These are phyloP conservation scores for Brachionus rotundiformis DNA, from an alignment of 1,140 invertebrate genomes.

Conservation along the genomic window DNA sequence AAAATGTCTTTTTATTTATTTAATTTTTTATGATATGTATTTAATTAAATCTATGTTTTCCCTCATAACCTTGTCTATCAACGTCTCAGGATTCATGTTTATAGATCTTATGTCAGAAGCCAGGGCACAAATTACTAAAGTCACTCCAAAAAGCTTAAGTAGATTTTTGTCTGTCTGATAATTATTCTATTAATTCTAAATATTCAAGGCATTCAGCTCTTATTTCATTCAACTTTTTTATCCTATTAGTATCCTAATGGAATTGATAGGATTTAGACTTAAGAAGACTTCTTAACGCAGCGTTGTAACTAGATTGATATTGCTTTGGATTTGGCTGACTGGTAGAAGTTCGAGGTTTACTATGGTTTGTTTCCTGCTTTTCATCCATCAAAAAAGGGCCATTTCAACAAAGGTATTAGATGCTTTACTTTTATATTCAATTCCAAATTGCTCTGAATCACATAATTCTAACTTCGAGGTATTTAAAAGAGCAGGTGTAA, in stretches of 20 bases:
- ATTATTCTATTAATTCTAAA: not conserved
- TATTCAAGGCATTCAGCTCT: not conserved
- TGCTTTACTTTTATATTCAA: not conserved
- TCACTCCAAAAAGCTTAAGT: not conserved
- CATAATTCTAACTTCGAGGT: no score
- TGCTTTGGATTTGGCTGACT: not conserved
- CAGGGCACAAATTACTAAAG: not conserved
- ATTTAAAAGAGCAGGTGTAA: no score
- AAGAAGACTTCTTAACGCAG: not conserved
- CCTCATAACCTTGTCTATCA: not conserved
- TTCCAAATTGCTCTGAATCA: not conserved
- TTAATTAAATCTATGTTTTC: not conserved
- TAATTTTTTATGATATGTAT: not conserved
- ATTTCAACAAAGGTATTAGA: not conserved
- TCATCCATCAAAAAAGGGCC: not conserved
- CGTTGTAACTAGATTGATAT: not conserved
- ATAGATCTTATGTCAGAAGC: no score
- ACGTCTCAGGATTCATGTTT: not conserved
- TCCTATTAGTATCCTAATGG: not conserved
- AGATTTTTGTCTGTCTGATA: not conserved
- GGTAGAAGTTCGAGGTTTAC: not conserved
- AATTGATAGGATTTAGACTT: not conserved
- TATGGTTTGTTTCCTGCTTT: not conserved
- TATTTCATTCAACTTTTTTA: not conserved
- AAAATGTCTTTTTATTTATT: not conserved